Evolutionary conservation across 2,797 vertebrate genomes (phyloP).

Genomic region (Acipenser oxyrinchus): DNA sequence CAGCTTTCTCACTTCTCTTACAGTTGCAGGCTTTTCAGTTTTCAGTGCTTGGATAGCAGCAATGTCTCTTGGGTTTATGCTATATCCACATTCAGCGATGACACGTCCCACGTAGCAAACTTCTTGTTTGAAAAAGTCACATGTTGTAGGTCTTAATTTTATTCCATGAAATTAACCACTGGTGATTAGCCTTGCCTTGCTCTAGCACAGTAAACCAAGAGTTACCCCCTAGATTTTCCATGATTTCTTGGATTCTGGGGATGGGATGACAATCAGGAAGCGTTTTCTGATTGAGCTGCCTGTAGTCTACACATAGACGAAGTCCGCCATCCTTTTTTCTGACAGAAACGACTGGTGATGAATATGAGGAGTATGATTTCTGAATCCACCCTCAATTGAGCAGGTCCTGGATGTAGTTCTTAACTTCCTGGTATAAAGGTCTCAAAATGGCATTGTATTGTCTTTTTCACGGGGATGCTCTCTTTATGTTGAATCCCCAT

Average conservation of each 20-base stretch:
- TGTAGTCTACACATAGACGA: no score
- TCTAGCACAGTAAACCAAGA: conserved; percentile 6
- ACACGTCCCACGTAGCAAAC: no score
- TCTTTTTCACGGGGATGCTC: background rate
- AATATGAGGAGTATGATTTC: conserved; percentile 17
- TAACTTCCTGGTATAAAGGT: background rate
- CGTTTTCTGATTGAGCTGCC: no score
- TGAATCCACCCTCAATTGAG: conserved; percentile 10
- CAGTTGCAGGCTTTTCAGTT: no score
- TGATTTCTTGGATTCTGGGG: background rate
- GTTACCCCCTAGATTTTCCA: conserved; percentile 1
- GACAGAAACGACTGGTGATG: conserved; percentile 12
- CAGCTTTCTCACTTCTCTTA: no score
- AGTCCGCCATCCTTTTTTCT: no score
- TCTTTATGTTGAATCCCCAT: conserved; percentile 21
- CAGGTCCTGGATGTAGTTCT: conserved; percentile 15
- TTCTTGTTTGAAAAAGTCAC: no score
- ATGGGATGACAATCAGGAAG: background rate
- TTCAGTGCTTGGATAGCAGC: no score
- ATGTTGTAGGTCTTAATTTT: no score
- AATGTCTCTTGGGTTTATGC: no score
- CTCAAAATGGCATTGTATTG: background rate
- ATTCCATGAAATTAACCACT: no score
- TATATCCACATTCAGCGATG: no score
- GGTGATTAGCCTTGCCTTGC: background rate